Evolutionary conservation across 1,140 invertebrate genomes (phyloP).

Genomic region (Gryllus bimaculatus): DNA sequence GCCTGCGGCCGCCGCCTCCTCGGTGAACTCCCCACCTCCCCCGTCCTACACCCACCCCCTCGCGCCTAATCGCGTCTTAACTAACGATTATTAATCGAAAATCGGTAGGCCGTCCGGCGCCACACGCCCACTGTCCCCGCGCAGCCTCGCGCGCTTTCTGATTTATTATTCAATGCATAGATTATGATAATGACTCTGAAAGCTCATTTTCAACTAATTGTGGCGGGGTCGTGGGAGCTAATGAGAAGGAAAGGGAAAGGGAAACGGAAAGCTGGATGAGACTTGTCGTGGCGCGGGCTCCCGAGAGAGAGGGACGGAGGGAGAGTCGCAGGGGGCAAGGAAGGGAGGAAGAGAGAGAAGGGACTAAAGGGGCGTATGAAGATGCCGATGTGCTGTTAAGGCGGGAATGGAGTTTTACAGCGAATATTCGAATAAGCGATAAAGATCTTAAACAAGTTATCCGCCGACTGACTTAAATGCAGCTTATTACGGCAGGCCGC

Average conservation of each 20-base stretch:
- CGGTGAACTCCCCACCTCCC: neutral
- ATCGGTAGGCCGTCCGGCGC: neutral
- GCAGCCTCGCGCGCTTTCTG: neutral
- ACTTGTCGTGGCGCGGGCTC: neutral
- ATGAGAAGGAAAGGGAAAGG: neutral
- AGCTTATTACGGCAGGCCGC: neutral
- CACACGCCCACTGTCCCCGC: neutral
- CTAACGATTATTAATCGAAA: neutral
- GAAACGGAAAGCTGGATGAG: neutral
- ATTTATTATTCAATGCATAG: neutral
- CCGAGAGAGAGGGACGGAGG: neutral
- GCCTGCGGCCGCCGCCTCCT: too few relatives aligned
- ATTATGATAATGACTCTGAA: neutral
- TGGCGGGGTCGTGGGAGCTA: neutral
- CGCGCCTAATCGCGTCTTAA: neutral
- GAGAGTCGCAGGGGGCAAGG: too few relatives aligned
- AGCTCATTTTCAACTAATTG: neutral
- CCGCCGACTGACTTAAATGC: neutral
- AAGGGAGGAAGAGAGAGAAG: neutral
- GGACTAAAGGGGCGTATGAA: neutral
- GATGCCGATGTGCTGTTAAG: neutral
- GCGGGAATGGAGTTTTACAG: neutral
- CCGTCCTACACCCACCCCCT: neutral
- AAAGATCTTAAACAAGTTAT: constrained; percentile 2
- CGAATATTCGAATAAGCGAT: neutral